These are phyloP conservation scores for Chromobotia macracanthus DNA, from an alignment of 2,797 vertebrate genomes.

Conservation along the genomic window DNA sequence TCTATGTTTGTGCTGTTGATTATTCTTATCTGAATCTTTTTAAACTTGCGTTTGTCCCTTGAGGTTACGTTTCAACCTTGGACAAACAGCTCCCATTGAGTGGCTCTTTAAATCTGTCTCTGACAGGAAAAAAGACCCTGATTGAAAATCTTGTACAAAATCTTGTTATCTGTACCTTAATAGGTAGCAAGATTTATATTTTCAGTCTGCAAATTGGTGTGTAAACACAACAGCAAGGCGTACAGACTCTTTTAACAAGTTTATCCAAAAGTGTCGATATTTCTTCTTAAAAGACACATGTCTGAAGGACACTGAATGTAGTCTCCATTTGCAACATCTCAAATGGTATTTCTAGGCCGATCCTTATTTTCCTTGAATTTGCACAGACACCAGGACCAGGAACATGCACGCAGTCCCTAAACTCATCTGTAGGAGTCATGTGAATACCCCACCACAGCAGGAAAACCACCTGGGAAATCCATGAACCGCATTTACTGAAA, in stretches of 20 bases:
- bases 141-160: not conserved
- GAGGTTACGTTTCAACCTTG: not conserved
- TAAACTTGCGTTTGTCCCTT: too few relatives aligned
- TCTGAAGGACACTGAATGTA: not conserved
- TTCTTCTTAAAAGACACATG: not conserved
- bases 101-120: not conserved
- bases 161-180: not conserved
- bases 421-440: constrained; percentile 26
- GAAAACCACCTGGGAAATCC: constrained; percentile 58
- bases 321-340: too few relatives aligned
- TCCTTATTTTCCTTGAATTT: constrained; percentile 19
- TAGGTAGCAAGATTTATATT: not conserved
- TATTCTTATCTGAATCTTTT: too few relatives aligned
- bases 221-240: not conserved
- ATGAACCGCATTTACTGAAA: constrained; percentile 57
- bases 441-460: constrained; percentile 5
- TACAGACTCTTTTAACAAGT: not conserved
- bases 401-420: constrained; percentile 13
- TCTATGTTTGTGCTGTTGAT: not conserved
- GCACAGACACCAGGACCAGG: not conserved
- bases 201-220: not conserved
- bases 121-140: not conserved
- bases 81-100: not conserved
- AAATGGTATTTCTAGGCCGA: constrained; percentile 22
- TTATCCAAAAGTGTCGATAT: not conserved